Base-by-base conservation (phyloP, 92 coral and sea anemone species). In the Metridium senile region DNA sequence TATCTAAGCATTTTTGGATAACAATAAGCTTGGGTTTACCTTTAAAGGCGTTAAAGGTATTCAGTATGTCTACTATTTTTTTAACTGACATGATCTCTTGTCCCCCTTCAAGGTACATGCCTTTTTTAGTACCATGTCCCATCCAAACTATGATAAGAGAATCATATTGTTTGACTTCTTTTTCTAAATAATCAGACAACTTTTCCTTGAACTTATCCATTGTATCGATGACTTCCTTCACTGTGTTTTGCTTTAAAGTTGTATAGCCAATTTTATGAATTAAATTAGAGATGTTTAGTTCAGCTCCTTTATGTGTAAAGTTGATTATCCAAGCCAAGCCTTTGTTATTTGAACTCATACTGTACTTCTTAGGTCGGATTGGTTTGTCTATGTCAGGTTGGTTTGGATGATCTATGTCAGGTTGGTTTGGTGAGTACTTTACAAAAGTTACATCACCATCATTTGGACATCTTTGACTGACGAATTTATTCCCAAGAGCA, bases 1-100 rank as follows among this genome's bases (percentile, higher is more conserved):
- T 1, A 0, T 33, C 21, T 1, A 86, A 68, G 52, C 82, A 83
- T 27, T 81, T 20, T 62, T 83, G 85, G 62, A 83, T 56, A 43
- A 87, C 76, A 58, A 83, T 46, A 21, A 87, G 21, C 68, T 87
- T 87, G 10, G 91, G 91, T 61, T 87, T 87, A 0, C 74, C 82
- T 9, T 21, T 17, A 31, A 51, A 83, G 19, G 43, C 2, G 6
- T 61, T 58, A 69, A 54, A 17, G 1, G n/a, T 26, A 32, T 71
- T 52, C 35, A 83, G 58, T 34, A 17, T 51, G 16, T 27, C 71
- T 25, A 83, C 69, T 11, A 82, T 26, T 0, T 39, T 71, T 51
- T 65, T 33, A 9, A 83, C 74, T 25, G 68, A 11, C 43, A 83
- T 18, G 28, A 64, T 69, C n/a, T n/a, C n/a, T 53, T 66, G 78